Evolutionary conservation across 2,888 invertebrate species (phyloP).

Genomic region (Pandemis cinnamomeana): DNA sequence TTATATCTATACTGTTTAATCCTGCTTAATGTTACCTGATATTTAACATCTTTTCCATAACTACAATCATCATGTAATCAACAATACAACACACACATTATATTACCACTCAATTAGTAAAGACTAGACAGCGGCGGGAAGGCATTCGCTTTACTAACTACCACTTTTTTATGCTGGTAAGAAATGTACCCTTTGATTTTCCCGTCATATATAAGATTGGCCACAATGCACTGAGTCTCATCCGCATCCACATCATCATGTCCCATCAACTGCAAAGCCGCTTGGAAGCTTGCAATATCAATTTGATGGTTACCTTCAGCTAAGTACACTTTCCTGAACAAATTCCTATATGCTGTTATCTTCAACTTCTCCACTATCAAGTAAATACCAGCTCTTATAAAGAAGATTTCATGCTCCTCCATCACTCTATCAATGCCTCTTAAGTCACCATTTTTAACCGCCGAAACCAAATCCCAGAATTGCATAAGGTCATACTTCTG

Average conservation of each 20-base stretch:
- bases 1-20: background rate
- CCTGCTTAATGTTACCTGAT: background rate
- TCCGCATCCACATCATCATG: constrained; percentile 95
- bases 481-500: constrained; percentile 95
- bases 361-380: constrained; percentile 98
- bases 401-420: constrained; percentile 94
- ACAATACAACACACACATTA: background rate
- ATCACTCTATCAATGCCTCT: constrained; percentile 92
- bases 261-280: constrained; percentile 92
- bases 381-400: constrained; percentile 98
- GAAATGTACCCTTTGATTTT: constrained; percentile 99
- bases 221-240: constrained; percentile 98
- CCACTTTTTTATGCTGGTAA: constrained; percentile 97
- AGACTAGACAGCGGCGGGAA: constrained; percentile 92
- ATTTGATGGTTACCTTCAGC: constrained; percentile 93
- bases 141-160: constrained; percentile 98
- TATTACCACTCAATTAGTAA: constrained; percentile 53
- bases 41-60: background rate
- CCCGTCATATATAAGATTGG: constrained; percentile 97
- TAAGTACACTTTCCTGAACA: constrained; percentile 95
- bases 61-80: background rate
- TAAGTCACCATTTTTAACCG: constrained; percentile 96
- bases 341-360: constrained; percentile 96
- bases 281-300: constrained; percentile 92
- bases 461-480: constrained; percentile 94